Evolutionary conservation across 1,140 invertebrate genomes (phyloP).

Genomic region (Tyrophagus putrescentiae): DNA sequence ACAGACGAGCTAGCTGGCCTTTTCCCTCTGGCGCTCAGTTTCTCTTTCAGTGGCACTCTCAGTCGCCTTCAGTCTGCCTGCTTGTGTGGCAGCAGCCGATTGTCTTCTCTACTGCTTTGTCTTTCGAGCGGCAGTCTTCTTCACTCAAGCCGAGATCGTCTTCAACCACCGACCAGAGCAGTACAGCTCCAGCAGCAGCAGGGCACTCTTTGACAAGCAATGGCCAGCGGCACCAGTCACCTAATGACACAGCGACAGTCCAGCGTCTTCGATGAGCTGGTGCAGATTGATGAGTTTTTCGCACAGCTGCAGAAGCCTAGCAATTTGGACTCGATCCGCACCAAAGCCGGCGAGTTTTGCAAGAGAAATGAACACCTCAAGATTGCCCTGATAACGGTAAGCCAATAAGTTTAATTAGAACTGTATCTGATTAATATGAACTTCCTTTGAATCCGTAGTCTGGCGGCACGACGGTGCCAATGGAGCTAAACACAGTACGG

Average conservation of each 20-base stretch:
- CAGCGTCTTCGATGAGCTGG: neutral
- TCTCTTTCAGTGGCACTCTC: too few species aligned
- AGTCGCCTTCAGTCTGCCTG: too few species aligned
- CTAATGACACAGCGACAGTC: neutral
- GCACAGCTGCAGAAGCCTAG: neutral
- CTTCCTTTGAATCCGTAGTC: constrained; percentile 36
- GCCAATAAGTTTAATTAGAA: neutral
- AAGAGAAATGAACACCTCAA: neutral
- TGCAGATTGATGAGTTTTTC: constrained; percentile 18
- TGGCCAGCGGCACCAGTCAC: too few species aligned
- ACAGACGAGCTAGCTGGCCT: too few species aligned
- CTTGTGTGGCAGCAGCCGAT: too few species aligned
- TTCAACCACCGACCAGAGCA: too few species aligned
- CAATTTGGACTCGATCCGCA: constrained; percentile 10
- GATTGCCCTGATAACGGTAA: constrained; percentile 20
- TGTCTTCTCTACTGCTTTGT: too few species aligned
- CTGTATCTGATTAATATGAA: neutral
- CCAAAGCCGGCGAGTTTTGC: constrained; percentile 3
- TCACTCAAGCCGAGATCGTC: too few species aligned
- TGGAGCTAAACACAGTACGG: constrained; percentile 90
- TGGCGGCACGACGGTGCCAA: constrained; percentile 85
- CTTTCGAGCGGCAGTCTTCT: too few species aligned
- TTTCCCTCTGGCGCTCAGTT: too few species aligned
- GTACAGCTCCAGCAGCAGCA: too few species aligned
- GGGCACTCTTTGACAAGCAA: too few species aligned